Evolutionary conservation across 2,888 invertebrate species (phyloP).

Genomic region (Flexamia atlantica): DNA sequence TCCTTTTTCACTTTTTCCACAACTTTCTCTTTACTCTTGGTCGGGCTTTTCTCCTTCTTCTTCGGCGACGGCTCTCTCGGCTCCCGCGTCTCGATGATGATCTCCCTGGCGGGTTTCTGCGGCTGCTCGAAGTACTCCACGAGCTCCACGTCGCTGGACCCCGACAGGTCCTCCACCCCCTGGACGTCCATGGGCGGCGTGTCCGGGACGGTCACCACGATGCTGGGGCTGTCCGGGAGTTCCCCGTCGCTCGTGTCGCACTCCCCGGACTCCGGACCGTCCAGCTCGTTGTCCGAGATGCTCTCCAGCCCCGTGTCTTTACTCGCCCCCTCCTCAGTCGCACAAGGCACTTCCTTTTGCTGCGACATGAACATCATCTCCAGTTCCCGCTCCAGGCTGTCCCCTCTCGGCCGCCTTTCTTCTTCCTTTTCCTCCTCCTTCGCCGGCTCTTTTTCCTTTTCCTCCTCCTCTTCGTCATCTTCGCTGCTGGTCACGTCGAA

Average conservation of each 20-base stretch:
- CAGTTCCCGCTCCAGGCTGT: constrained; percentile 39
- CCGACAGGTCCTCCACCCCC: constrained; percentile 16
- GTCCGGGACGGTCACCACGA: constrained; percentile 32
- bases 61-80: neutral
- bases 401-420: constrained; percentile 6
- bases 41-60: constrained; percentile 31
- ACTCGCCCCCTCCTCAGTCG: neutral
- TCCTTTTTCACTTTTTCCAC: constrained; percentile 7
- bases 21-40: constrained; percentile 15
- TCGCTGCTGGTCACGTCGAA: neutral
- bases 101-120: constrained; percentile 14
- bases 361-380: constrained; percentile 31
- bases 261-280: constrained; percentile 50
- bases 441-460: constrained; percentile 1
- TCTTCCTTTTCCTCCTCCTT: neutral
- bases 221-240: constrained; percentile 41
- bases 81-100: constrained; percentile 2
- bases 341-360: constrained; percentile 4
- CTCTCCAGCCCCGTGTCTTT: constrained; percentile 51
- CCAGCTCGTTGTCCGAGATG: constrained; percentile 43
- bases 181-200: constrained; percentile 5
- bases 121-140: neutral
- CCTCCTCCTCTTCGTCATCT: neutral
- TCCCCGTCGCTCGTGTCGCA: constrained; percentile 48
- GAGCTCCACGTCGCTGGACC: constrained; percentile 28